These are phyloP conservation scores for Macrotis lagotis DNA, from an alignment of 2,113 vertebrate species.

Conservation along the genomic window DNA sequence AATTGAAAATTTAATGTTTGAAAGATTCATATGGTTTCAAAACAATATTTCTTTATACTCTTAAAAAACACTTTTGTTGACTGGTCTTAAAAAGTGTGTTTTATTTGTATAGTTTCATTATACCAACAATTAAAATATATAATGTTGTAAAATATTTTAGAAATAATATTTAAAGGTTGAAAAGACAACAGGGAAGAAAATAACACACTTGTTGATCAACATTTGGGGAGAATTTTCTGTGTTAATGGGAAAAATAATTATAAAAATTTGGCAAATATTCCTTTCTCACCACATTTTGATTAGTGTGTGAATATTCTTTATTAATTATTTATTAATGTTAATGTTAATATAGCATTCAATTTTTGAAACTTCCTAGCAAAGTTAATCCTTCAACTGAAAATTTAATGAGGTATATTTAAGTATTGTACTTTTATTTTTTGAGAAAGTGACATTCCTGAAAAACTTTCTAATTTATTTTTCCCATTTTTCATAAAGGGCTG, in stretches of 20 bases:
- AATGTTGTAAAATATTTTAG: not conserved
- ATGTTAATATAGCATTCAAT: not conserved
- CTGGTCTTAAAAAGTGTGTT: not conserved
- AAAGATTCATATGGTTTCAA: not conserved
- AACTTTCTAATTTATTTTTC: constrained; percentile 39
- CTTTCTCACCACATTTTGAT: constrained; percentile 22
- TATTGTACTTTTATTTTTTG: not conserved
- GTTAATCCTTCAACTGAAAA: not conserved
- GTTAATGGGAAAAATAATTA: constrained; percentile 37
- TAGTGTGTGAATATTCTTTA: not conserved
- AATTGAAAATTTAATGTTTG: not conserved
- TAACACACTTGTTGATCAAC: not conserved
- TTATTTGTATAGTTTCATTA: constrained; percentile 32
- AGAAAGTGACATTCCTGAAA: not conserved
- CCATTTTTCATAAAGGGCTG: constrained; percentile 87
- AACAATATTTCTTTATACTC: not conserved
- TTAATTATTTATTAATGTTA: constrained; percentile 40
- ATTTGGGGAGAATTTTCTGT: constrained; percentile 8
- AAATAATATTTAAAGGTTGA: constrained; percentile 29
- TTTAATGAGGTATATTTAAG: not conserved
- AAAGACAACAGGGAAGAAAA: constrained; percentile 20
- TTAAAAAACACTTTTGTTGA: not conserved
- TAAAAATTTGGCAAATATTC: not conserved
- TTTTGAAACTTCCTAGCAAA: constrained; percentile 1
- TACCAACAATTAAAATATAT: constrained; percentile 16